Percentiles rank a stretch among this genome's conserved stretches.
phyloP scores from a whole-genome alignment of 2,113 vertebrate species.

The Saguinus midas region DNA sequence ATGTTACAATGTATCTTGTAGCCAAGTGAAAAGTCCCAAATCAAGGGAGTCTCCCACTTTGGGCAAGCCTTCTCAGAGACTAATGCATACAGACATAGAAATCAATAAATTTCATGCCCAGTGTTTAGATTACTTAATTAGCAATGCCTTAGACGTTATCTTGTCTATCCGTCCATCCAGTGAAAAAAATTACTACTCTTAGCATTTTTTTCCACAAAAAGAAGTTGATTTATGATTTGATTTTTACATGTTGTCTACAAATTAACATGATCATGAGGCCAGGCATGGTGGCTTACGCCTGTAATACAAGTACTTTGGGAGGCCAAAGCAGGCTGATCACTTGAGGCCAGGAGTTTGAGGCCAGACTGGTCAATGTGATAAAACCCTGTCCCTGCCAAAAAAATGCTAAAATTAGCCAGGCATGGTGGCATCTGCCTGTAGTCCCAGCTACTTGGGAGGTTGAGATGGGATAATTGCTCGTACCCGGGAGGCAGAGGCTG shows the following conservation, averaged over 20 bases:
- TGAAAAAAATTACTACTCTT: not conserved
- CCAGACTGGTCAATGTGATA: no score
- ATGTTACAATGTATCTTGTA: not conserved
- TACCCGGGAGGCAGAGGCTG: no score
- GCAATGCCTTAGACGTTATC: not conserved
- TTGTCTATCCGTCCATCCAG: not conserved
- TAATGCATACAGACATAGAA: not conserved
- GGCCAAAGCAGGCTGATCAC: no score
- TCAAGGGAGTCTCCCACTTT: not conserved
- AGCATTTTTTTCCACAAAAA: not conserved
- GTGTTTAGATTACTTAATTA: not conserved
- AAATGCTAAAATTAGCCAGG: no score
- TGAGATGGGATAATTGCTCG: no score
- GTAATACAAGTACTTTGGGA: no score
- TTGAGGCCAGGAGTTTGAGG: no score
- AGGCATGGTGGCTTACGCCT: not conserved
- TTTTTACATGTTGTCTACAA: not conserved
- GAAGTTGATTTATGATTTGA: not conserved
- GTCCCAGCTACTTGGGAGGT: no score
- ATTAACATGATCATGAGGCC: not conserved
- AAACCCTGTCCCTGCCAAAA: no score
- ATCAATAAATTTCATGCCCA: not conserved
- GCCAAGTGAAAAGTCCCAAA: not conserved
- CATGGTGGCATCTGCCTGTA: no score
- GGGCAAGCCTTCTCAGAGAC: not conserved